Base-by-base conservation (phyloP, 2,888 invertebrate species). In the Mythimna pallens region DNA sequence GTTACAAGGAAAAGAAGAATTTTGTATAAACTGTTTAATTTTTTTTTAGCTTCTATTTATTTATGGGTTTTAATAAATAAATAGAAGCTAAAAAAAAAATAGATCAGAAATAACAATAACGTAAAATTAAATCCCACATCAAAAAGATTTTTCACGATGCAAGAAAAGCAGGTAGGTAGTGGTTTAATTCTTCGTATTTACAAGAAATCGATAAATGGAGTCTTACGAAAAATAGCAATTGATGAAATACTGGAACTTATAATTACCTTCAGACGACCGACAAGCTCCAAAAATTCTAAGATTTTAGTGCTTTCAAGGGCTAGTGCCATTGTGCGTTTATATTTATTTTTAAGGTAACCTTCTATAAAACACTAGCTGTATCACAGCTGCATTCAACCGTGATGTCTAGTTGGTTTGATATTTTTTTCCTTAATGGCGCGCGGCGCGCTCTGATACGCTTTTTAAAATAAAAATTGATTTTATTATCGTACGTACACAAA, bases 181-280 rank as follows among this genome's bases (percentile, higher is more conserved):
- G 34, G n/a, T 3, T 25, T 43, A 34, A 17, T 57, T 47, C 22
- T 52, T 52, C n/a, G 8, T 30, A n/a, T 25, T 3, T 47, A n/a
- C 8, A 40, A n/a, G 8, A 47, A 59, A 74, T 70, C 34, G 7
- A 55, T 40, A 52, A n/a, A 36, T 30, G 40, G n/a, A 14, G 2
- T 63, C 17, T 12, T n/a, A 40, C 43, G 40, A 36, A 40, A 55
- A 72, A 59, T 22, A 30, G 2, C 0, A 47, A 47, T 25, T 17
- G 12, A 4, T 34, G 30, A 50, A 66, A 66, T n/a, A 59, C 22
- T 62, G 0, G 34, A 47, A 54, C 1, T 64, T 17, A 12, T 70
- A 71, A 65, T 86, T 89, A 98, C 98, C 97, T 98, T 98, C 22
- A 98, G 93, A 87, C 97, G 97, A 17, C 98, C 98, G 75, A 98